Evolutionary conservation across 2,113 vertebrate species (phyloP), one percentile per base, ranked within the genome.

Genomic region (Hippopotamus amphibius): DNA sequence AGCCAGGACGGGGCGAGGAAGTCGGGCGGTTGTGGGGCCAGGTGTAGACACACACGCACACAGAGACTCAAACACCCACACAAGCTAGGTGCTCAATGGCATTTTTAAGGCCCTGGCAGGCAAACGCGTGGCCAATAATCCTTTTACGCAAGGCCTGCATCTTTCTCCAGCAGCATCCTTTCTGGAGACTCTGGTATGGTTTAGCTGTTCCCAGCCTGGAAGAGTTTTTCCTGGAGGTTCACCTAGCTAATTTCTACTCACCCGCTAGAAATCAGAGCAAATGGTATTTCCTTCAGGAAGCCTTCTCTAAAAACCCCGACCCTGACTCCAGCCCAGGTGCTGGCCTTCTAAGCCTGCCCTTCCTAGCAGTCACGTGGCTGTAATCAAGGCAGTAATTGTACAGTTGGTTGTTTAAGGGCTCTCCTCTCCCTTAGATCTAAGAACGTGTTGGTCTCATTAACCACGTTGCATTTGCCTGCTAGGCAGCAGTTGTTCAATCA

Each of bases 31-130:
- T 22, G 53, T 48, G 37, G 11, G 55, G 28, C 37, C 61, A 63
- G 50, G 30, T 77, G 72, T 71, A 10, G 88, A 13, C 84, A 53
- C 0, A 76, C 63, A 86, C 13, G 21, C 72, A 76, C 15, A 1
- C 68, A 1, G 0, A 41, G 43, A 0, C 0, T 30, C 24, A 53
- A 13, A 19, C 2, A 26, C 28, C n/a, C 41, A 37, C 1, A 37
- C 48, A 72, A 30, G 59, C 37, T 28, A 21, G 24, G 33, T 6
- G 7, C 81, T 77, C 65, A 10, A 3, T 0, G 14, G 46, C 55
- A 41, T 68, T 16, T 14, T 41, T 14, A 22, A 0, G 5, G 41
- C 19, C 13, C 37, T n/a, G 5, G 48, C 22, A 48, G 37, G 57
- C 30, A 37, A 76, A 53, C 6, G 24, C 3, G 28, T n/a, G 14